phyloP scores from a whole-genome alignment of 2,113 vertebrate species.

The Microtus oregoni region DNA sequence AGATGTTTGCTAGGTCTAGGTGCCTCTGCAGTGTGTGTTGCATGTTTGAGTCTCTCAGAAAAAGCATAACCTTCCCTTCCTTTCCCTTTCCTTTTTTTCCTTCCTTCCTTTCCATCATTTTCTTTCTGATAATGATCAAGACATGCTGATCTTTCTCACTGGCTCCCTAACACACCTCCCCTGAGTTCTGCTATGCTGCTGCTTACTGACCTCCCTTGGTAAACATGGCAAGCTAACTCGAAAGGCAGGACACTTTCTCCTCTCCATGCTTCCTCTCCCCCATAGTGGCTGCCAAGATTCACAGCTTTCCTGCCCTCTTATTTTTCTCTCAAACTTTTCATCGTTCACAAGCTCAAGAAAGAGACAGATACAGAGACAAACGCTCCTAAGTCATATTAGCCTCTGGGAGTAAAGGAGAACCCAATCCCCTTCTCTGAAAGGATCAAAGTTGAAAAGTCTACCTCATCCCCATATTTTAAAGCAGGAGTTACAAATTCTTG shows the following conservation, averaged over 20 bases:
- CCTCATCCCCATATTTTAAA: background rate
- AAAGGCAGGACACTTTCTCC: background rate
- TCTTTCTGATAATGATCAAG: background rate
- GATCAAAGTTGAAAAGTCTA: background rate
- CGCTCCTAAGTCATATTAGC: background rate
- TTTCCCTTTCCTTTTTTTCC: background rate
- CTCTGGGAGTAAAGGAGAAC: background rate
- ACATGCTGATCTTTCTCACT: background rate
- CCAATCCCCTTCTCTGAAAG: background rate
- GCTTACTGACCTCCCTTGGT: background rate
- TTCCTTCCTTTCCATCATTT: background rate
- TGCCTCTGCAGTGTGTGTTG: background rate
- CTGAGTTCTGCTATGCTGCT: background rate
- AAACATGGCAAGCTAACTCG: background rate
- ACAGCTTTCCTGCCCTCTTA: background rate
- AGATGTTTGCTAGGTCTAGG: background rate
- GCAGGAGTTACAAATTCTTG: conserved; percentile 19
- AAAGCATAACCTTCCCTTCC: background rate
- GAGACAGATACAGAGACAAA: background rate
- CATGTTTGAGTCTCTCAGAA: background rate
- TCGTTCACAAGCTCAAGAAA: background rate
- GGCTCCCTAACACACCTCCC: background rate
- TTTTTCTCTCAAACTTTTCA: background rate
- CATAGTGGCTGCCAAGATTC: background rate
- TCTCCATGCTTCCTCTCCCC: background rate